These are phyloP conservation scores for Microplitis deprimator DNA, from an alignment of 2,888 invertebrate genomes.

Conservation along the genomic window DNA sequence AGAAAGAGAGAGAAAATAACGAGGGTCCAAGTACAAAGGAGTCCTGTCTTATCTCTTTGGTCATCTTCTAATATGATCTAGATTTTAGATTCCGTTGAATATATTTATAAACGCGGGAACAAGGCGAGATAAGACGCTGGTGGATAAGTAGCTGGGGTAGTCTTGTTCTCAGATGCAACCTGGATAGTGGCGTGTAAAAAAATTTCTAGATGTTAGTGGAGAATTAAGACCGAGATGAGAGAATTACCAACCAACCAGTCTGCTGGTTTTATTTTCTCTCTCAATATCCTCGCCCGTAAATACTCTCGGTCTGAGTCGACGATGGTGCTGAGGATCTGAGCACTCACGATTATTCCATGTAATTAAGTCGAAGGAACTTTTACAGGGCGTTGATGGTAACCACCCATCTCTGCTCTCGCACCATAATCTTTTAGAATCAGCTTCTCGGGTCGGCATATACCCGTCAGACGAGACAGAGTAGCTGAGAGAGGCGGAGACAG, in stretches of 20 bases:
- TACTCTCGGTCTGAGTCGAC: not conserved
- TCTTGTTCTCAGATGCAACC: no score
- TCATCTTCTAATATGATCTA: no score
- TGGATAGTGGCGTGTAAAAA: no score
- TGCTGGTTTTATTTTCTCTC: slow-evolving; percentile 20
- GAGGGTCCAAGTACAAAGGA: no score
- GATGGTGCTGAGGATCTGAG: slow-evolving; percentile 48
- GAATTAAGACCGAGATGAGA: slow-evolving; percentile 26
- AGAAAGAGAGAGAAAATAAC: no score
- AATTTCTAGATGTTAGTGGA: not conserved
- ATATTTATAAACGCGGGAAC: no score
- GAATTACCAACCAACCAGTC: slow-evolving; percentile 12
- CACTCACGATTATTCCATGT: slow-evolving; percentile 76
- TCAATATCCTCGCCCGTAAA: not conserved
- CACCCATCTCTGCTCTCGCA: slow-evolving; percentile 16
- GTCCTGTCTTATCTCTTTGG: no score
- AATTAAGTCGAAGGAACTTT: slow-evolving; percentile 75
- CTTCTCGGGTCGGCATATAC: slow-evolving; percentile 19
- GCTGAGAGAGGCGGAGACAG: slow-evolving; percentile 43
- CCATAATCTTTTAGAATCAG: slow-evolving; percentile 21
- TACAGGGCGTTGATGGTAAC: slow-evolving; percentile 65
- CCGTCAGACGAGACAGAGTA: not conserved
- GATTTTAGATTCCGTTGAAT: no score
- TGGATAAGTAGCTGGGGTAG: no score
- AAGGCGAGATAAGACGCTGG: no score